Evolutionary conservation across 1,140 invertebrate genomes (phyloP).

Genomic region (Muscidifurax raptorellus): DNA sequence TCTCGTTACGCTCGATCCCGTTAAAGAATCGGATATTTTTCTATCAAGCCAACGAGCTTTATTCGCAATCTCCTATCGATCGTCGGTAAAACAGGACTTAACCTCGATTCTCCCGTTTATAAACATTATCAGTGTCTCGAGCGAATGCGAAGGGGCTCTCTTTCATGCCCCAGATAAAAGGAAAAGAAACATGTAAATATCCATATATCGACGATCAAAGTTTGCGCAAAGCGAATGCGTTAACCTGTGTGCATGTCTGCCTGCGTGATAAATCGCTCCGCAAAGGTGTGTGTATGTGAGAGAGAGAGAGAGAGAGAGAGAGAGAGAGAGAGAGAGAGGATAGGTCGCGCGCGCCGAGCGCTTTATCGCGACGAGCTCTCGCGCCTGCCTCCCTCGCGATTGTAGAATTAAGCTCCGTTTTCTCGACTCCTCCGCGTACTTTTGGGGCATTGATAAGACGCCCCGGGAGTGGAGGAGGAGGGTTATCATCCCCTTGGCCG

Average conservation of each 20-base stretch:
- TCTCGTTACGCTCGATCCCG: too few species aligned
- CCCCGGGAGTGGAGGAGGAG: constrained; percentile 4
- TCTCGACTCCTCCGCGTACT: constrained; percentile 32
- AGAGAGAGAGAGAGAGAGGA: neutral
- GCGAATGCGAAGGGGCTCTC: neutral
- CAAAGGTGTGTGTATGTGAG: neutral
- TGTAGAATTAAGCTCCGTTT: constrained; percentile 46
- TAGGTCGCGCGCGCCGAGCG: neutral
- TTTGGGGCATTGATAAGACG: constrained; percentile 35
- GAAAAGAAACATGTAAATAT: constrained; percentile 37
- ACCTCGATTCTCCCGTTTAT: neutral
- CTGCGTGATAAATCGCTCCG: constrained; percentile 12
- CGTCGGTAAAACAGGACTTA: constrained; percentile 9
- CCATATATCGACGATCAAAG: constrained; percentile 30
- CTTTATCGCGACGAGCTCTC: constrained; percentile 3
- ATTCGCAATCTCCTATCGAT: neutral
- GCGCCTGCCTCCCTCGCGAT: constrained; percentile 12
- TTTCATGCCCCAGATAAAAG: neutral
- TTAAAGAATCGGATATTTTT: neutral
- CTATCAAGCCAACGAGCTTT: neutral
- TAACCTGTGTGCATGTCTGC: neutral
- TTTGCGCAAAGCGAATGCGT: neutral
- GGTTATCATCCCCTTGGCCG: constrained; percentile 11
- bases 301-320: neutral
- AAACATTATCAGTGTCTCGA: constrained; percentile 31